Evolutionary conservation across 2,888 invertebrate genomes (phyloP).

Genomic region (Galerucella pusilla): DNA sequence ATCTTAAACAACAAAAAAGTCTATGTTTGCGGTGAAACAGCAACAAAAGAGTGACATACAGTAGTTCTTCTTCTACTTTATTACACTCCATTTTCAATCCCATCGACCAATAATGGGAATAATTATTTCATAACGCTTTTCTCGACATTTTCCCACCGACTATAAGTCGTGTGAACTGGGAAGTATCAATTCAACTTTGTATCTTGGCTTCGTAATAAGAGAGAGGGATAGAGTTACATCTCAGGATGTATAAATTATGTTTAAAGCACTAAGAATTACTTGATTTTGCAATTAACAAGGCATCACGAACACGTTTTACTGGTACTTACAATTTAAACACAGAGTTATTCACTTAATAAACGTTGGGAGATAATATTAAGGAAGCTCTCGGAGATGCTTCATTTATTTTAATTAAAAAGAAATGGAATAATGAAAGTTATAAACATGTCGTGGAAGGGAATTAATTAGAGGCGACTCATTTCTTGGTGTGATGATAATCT

Average conservation of each 20-base stretch:
- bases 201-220: constrained; percentile 44
- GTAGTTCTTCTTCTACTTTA: too few species aligned
- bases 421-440: constrained; percentile 2
- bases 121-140: too few species aligned
- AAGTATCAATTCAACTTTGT: constrained; percentile 54
- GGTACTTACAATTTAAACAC: constrained; percentile 20
- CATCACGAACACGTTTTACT: constrained; percentile 35
- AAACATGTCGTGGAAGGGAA: background rate
- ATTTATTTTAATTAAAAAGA: constrained; percentile 8
- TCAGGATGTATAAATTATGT: constrained; percentile 54
- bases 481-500: background rate
- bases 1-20: too few species aligned
- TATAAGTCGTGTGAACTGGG: background rate
- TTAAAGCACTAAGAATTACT: constrained; percentile 48
- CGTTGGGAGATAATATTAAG: constrained; percentile 5
- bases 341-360: constrained; percentile 30
- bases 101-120: too few species aligned
- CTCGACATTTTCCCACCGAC: background rate
- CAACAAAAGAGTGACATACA: too few species aligned
- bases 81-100: too few species aligned
- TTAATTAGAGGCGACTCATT: background rate
- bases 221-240: constrained; percentile 44
- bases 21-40: too few species aligned
- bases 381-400: background rate
- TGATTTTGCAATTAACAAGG: constrained; percentile 31